Percentiles rank a stretch among this genome's conserved stretches.
Conservation (phyloP, 2,888 invertebrate genomes). For the Galerucella pusilla region DNA sequence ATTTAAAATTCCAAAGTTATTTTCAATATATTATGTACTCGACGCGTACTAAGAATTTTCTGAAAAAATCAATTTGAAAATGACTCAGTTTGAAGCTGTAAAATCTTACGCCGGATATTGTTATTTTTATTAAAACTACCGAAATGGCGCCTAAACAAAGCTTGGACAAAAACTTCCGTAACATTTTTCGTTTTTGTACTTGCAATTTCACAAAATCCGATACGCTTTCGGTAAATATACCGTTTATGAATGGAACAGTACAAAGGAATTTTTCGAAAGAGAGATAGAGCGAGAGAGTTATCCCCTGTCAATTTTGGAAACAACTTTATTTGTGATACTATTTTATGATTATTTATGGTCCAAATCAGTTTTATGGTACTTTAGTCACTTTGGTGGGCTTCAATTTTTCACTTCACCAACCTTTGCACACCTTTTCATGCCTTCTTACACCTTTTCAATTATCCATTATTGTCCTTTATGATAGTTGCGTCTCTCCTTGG, state of each 20-base stretch:
- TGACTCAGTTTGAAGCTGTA: too few relatives aligned
- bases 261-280: neutral
- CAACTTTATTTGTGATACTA: constrained; percentile 12
- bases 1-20: too few relatives aligned
- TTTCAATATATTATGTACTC: too few relatives aligned
- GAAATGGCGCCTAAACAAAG: neutral
- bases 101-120: too few relatives aligned
- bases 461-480: constrained; percentile 15
- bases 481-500: constrained; percentile 15
- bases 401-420: constrained; percentile 9
- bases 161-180: neutral
- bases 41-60: too few relatives aligned
- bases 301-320: constrained; percentile 16
- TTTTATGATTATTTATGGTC: constrained; percentile 23
- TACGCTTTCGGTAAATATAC: constrained; percentile 18
- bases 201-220: constrained; percentile 9
- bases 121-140: constrained; percentile 1
- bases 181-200: neutral
- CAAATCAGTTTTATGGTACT: constrained; percentile 20
- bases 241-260: constrained; percentile 14
- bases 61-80: too few relatives aligned
- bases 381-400: constrained; percentile 16
- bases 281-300: neutral
- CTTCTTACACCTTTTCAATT: constrained; percentile 18
- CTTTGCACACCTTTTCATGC: constrained; percentile 4